Conservation (phyloP, 1,140 invertebrate species). For the Anadara kagoshimensis region DNA sequence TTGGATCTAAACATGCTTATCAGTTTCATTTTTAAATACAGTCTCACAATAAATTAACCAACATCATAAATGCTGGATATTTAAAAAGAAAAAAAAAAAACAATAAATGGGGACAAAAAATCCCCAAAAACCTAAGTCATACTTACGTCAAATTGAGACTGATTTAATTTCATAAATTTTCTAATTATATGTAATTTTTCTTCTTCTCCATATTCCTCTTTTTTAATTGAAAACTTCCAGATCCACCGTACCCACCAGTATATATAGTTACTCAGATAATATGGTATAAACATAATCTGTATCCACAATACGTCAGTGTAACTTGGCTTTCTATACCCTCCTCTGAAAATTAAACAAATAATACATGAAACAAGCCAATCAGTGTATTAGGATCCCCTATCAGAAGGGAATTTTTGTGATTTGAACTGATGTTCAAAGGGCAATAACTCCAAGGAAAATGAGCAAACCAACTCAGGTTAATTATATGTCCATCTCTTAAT, state of each 20-base stretch:
- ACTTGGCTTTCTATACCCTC: slow-evolving; percentile 89
- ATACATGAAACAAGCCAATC: not conserved
- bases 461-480: no score
- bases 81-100: not conserved
- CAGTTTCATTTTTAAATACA: no score
- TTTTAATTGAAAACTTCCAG: slow-evolving; percentile 85
- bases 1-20: no score
- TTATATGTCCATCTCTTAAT: no score
- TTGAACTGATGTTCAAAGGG: no score
- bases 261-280: slow-evolving; percentile 81
- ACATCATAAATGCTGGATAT: no score
- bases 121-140: not conserved
- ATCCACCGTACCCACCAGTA: slow-evolving; percentile 87
- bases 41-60: no score
- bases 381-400: not conserved
- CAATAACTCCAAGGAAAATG: no score
- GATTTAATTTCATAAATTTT: slow-evolving; percentile 82
- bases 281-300: slow-evolving; percentile 86
- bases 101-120: not conserved
- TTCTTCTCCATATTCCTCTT: slow-evolving; percentile 85
- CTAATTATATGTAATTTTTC: slow-evolving; percentile 90
- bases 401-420: no score
- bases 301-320: slow-evolving; percentile 84
- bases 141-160: slow-evolving; percentile 78
- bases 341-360: slow-evolving; percentile 75